Conservation (phyloP, 2,113 vertebrate genomes). For the Orthonyx spaldingii region DNA sequence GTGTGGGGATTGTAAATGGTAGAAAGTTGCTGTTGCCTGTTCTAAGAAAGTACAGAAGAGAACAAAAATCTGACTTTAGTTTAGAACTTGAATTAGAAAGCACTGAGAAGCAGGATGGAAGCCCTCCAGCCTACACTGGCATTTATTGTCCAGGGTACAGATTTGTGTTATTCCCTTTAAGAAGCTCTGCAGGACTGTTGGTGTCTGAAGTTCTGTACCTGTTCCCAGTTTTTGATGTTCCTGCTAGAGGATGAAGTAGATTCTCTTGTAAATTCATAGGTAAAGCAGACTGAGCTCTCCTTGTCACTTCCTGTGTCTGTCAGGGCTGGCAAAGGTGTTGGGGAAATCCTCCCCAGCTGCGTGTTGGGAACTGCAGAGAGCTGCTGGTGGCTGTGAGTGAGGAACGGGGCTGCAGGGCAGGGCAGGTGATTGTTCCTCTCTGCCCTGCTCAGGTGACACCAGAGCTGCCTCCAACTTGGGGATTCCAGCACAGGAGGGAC, state of each 20-base stretch:
- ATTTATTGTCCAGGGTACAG: not conserved
- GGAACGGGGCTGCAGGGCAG: not conserved
- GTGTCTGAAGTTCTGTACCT: not conserved
- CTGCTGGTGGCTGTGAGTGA: not conserved
- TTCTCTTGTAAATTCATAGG: fast-evolving
- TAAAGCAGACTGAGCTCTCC: not conserved
- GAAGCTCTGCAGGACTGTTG: not conserved
- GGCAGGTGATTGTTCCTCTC: not conserved
- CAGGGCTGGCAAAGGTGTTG: not conserved
- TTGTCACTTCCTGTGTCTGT: too few relatives aligned
- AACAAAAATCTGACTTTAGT: not conserved
- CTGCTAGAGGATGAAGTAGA: not conserved
- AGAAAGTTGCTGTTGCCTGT: not conserved
- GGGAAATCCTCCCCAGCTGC: not conserved
- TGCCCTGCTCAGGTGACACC: not conserved
- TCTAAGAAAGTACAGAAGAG: not conserved
- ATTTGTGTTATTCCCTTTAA: not conserved
- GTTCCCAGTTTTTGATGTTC: not conserved
- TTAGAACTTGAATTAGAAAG: not conserved
- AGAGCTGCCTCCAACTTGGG: not conserved
- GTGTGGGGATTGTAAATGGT: not conserved
- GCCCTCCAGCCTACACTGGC: not conserved
- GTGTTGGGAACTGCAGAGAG: not conserved
- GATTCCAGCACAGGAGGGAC: fast-evolving
- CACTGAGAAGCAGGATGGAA: not conserved